A percentile compares a stretch with the other conserved stretches of the same genome.
These are phyloP conservation scores for Coturnix japonica DNA, from an alignment of 2,113 vertebrate species.

Conservation along the genomic window DNA sequence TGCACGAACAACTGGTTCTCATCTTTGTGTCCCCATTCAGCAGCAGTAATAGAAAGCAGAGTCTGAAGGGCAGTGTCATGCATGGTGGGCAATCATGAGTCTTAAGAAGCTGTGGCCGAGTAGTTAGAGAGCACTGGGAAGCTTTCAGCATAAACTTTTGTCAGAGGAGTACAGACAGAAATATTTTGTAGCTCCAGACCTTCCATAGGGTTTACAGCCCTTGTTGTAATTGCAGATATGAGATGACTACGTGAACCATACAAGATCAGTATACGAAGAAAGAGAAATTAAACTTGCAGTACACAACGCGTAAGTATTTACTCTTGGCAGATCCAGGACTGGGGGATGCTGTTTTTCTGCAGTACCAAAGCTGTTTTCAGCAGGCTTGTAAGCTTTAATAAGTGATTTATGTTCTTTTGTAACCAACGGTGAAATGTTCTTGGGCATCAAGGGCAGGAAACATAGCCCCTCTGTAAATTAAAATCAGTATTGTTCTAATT, in stretches of 20 bases:
- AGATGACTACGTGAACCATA: neutral
- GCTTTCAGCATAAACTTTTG: neutral
- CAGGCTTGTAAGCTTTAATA: neutral
- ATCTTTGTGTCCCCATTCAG: neutral
- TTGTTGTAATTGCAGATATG: neutral
- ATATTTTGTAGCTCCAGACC: neutral
- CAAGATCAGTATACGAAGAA: rapidly evolving
- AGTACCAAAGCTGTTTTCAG: neutral
- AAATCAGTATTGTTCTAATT: neutral
- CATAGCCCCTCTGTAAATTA: slow-evolving; percentile 9
- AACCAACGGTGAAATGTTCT: neutral
- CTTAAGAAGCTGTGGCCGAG: neutral
- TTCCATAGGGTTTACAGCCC: neutral
- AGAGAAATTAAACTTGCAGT: neutral
- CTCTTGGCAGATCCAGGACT: neutral
- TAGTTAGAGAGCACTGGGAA: neutral
- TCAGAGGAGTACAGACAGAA: neutral
- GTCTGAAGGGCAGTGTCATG: neutral
- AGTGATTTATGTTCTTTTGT: neutral
- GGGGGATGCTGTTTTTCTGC: neutral
- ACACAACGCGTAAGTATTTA: neutral
- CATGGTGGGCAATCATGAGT: rapidly evolving
- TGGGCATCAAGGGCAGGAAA: neutral
- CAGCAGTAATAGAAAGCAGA: neutral
- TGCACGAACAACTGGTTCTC: neutral